Evolutionary conservation across 2,888 invertebrate genomes (phyloP), one percentile per base, ranked within the genome.

Genomic region (Coelinius sp.): DNA sequence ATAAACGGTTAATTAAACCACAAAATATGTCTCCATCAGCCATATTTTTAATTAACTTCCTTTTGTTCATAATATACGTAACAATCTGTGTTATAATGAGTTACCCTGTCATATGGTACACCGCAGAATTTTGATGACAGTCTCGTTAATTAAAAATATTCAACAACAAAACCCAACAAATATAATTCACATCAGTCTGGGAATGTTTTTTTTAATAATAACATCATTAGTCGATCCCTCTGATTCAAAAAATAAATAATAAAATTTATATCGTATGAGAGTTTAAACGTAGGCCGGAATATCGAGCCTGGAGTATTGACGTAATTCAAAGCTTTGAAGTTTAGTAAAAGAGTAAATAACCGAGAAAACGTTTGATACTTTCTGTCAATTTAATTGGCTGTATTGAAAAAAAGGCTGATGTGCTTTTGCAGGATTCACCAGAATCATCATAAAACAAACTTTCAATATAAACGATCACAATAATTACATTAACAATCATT

Each of bases 281-380:
- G 20, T 17, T 46, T 3, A 14, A n/a, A n/a, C n/a, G n/a, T n/a
- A n/a, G n/a, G n/a, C 8, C 8, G 6, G 46, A 14, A 8, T 49
- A 31, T 31, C 8, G 31, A 31, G 38, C 17, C 2, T 4, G 20
- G 46, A 5, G 5, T 46, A 17, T 46, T 46, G 46, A 46, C 17
- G 20, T 46, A 46, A n/a, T 31, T 46, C 46, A n/a, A 17, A 6
- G 31, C 31, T 27, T 31, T 31, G 59, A 59, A 35, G 31, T 8
- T 31, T 1, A 59, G 17, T 6, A 17, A 20, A 59, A 31, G 56
- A 20, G 59, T 31, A 59, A 59, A 59, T 59, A 59, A 35, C 20
- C 59, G 35, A 35, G 35, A 35, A 35, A 59, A 17, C 59, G 59
- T 59, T 59, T 59, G 59, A 59, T 59, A 59, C 53, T 22, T 53